Evolutionary conservation across 2,888 invertebrate genomes (phyloP), one percentile per base, ranked within the genome.

Genomic region (Spicauda simplicius): DNA sequence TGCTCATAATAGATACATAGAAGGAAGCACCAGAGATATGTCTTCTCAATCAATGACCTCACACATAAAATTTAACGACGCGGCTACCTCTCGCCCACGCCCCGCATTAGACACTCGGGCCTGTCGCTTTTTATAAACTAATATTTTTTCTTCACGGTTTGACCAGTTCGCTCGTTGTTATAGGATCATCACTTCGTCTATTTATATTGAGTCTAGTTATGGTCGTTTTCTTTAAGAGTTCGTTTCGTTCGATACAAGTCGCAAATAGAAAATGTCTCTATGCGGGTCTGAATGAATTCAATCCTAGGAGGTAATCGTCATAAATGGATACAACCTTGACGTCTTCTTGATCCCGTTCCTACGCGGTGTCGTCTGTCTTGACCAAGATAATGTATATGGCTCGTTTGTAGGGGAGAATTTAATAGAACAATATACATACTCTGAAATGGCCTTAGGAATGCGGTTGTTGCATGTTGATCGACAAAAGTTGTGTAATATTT

Each of bases 281-380:
- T 66, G 61, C 50, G 33, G 60, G 50, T 18, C 55, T 61, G 60
- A 50, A 66, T 61, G 61, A 61, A 56, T 61, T 50, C 66, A 33
- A 72, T 76, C 78, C 80, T 81, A 80, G 81, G 77, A 80, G 81
- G 83, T 87, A 86, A 87, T 85, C 80, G 83, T 87, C 83, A 84
- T 80, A 89, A 91, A 92, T 91, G 83, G 87, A 90, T 91, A 84
- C 82, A 88, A 81, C 93, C 92, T 93, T 93, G 91, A 78, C 84
- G 82, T 85, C 88, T 83, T 88, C 88, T 90, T 89, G 89, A 87
- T 90, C 86, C 81, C 86, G 86, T 86, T 81, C 85, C 85, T 90
- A 87, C 86, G 86, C 86, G 77, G 80, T 87, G 85, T 88, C 83
- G 82, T 78, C 76, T 85, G 83, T 82, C 81, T 77, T 56, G 50